These are phyloP conservation scores for Raja brachyura DNA, from an alignment of 2,113 vertebrate species.

Conservation along the genomic window DNA sequence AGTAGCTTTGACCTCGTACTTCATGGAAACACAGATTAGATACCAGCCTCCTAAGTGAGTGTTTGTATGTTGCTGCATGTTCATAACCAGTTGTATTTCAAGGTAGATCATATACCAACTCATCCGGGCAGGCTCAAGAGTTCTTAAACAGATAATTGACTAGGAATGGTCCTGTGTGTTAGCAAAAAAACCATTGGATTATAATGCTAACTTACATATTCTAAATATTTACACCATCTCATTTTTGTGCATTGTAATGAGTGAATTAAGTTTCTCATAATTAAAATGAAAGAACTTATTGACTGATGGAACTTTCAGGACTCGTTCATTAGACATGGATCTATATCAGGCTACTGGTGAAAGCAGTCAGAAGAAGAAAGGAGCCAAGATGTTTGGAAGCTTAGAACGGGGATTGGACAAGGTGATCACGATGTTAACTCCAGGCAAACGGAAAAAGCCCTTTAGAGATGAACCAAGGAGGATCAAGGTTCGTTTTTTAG, in stretches of 20 bases:
- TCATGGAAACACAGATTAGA: neutral
- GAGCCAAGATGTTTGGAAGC: conserved; percentile 77
- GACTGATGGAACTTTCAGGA: conserved; percentile 54
- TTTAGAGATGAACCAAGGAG: conserved; percentile 66
- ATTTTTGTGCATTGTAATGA: neutral
- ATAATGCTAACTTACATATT: neutral
- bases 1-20: neutral
- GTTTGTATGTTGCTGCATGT: neutral
- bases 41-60: neutral
- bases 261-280: neutral
- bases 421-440: conserved; percentile 85
- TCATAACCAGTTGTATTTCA: neutral
- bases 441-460: conserved; percentile 69
- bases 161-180: neutral
- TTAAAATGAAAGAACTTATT: neutral
- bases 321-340: conserved; percentile 71
- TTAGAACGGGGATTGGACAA: conserved; percentile 88
- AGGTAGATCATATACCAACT: neutral
- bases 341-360: conserved; percentile 53
- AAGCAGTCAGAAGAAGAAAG: conserved; percentile 75
- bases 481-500: conserved; percentile 64
- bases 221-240: neutral
- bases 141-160: neutral
- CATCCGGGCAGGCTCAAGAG: neutral
- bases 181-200: neutral